A percentile compares a stretch with the other conserved stretches of the same genome.
Evolutionary conservation across 2,797 vertebrate genomes (phyloP).

Genomic region (Chelmon rostratus): DNA sequence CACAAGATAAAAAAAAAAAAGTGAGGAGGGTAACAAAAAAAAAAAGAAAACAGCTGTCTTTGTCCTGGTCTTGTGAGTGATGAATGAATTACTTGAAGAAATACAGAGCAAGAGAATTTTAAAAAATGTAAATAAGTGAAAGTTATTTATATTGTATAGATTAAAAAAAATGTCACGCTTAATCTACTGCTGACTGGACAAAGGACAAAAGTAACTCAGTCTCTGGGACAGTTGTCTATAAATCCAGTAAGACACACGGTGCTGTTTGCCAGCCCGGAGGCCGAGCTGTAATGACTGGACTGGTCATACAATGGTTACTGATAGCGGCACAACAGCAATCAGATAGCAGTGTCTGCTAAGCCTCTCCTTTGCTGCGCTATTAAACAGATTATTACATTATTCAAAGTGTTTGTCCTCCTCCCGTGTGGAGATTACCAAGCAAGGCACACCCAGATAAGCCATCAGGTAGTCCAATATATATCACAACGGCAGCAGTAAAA

Average conservation of each 20-base stretch:
- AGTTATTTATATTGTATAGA: constrained; percentile 26
- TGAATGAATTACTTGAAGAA: constrained; percentile 31
- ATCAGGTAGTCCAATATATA: constrained; percentile 83
- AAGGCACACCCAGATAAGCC: constrained; percentile 92
- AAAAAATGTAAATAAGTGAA: background rate
- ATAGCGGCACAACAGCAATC: constrained; percentile 88
- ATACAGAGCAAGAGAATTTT: constrained; percentile 18
- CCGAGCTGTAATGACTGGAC: constrained; percentile 84
- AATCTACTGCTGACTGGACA: constrained; percentile 43
- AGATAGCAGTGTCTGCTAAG: constrained; percentile 86
- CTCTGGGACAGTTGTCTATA: constrained; percentile 52
- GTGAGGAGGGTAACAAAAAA: background rate
- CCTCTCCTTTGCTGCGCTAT: constrained; percentile 90
- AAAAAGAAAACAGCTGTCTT: constrained; percentile 14
- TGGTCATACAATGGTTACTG: constrained; percentile 85
- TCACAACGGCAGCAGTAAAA: constrained; percentile 63
- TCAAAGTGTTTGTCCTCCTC: constrained; percentile 89
- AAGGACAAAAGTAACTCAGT: constrained; percentile 40
- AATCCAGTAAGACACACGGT: constrained; percentile 67
- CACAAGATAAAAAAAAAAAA: background rate
- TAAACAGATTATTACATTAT: constrained; percentile 90
- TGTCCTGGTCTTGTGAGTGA: constrained; percentile 31
- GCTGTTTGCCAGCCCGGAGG: constrained; percentile 84
- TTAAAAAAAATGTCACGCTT: constrained; percentile 43
- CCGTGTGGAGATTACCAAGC: constrained; percentile 87